Conservation (phyloP, 2,797 vertebrate genomes). For the Sciaenops ocellatus region DNA sequence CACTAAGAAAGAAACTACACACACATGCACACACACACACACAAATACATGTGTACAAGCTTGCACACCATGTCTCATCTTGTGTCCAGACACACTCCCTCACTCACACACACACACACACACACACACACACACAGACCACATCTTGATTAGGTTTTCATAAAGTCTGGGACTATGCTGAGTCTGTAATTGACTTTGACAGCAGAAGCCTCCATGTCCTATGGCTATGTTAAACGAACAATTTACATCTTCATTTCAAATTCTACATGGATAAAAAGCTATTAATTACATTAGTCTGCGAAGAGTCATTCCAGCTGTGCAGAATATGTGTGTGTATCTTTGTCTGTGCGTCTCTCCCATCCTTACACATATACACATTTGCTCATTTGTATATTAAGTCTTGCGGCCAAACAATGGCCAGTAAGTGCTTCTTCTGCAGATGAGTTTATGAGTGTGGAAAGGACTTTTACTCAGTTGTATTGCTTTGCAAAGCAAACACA, state of each 20-base stretch:
- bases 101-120: constrained; percentile 4
- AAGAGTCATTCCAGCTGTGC: constrained; percentile 83
- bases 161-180: constrained; percentile 84
- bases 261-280: constrained; percentile 88
- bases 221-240: constrained; percentile 89
- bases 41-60: constrained; percentile 36
- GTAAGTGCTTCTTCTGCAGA: constrained; percentile 74
- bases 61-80: constrained; percentile 50
- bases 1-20: constrained; percentile 45
- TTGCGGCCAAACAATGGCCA: constrained; percentile 79
- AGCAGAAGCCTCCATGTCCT: constrained; percentile 86
- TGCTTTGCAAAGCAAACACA: constrained; percentile 60
- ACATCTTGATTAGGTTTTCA: constrained; percentile 87
- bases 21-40: constrained; percentile 14
- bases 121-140: constrained; percentile 52
- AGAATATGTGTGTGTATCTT: constrained; percentile 61
- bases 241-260: constrained; percentile 91
- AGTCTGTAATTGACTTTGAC: constrained; percentile 90
- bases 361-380: constrained; percentile 70
- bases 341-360: constrained; percentile 61
- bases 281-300: constrained; percentile 88
- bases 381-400: constrained; percentile 84
- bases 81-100: constrained; percentile 45
- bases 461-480: constrained; percentile 65
- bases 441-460: constrained; percentile 70